Evolutionary conservation across 1,140 invertebrate species (phyloP).

Genomic region (Ditylenchus dipsaci): DNA sequence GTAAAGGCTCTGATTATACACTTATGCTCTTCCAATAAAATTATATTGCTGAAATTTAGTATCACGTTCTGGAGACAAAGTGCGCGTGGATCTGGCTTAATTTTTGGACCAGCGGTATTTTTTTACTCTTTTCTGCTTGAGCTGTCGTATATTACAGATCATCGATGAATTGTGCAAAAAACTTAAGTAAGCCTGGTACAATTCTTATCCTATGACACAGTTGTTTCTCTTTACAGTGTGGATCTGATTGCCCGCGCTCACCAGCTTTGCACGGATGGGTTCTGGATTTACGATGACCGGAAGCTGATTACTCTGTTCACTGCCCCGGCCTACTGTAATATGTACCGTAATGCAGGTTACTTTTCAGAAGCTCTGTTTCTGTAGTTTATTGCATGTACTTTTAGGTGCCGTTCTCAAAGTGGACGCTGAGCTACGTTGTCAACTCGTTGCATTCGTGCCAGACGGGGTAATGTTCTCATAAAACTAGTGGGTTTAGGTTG

Average conservation of each 20-base stretch:
- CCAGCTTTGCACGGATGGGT: constrained; percentile 35
- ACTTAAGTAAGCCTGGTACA: neutral
- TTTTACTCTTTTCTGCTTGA: neutral
- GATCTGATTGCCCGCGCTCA: constrained; percentile 31
- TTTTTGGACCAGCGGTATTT: constrained; percentile 24
- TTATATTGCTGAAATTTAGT: neutral
- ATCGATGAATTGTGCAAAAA: constrained; percentile 23
- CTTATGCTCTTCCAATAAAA: neutral
- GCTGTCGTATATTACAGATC: constrained; percentile 18
- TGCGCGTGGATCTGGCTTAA: constrained; percentile 29
- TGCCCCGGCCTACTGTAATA: constrained; percentile 30
- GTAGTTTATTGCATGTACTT: too few relatives aligned
- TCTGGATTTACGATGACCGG: constrained; percentile 24
- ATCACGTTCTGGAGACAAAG: constrained; percentile 18
- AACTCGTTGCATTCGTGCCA: constrained; percentile 31
- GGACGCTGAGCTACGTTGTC: constrained; percentile 22
- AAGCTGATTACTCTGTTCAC: constrained; percentile 27
- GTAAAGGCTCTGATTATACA: too few relatives aligned
- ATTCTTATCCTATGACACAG: neutral
- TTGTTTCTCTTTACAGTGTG: neutral
- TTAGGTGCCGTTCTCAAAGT: constrained; percentile 19
- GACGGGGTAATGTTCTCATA: constrained; percentile 14
- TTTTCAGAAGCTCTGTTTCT: too few relatives aligned
- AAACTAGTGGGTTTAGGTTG: neutral
- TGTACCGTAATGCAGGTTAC: constrained; percentile 22